A percentile compares a stretch with the other conserved stretches of the same genome.
phyloP scores from a whole-genome alignment of 2,888 invertebrate genomes.

The Oscheius sp. region DNA sequence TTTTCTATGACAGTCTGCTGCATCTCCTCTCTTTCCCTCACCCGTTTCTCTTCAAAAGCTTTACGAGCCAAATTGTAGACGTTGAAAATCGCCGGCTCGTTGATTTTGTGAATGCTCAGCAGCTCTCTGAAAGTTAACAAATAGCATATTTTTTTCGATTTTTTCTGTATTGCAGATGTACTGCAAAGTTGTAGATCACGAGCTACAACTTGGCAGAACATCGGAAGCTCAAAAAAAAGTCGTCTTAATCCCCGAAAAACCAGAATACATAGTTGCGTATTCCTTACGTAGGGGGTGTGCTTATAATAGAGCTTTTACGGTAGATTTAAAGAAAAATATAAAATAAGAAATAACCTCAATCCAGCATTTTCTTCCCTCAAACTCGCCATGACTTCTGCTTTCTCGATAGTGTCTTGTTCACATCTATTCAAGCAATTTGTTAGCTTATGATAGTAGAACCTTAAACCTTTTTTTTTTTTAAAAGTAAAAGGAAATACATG shows the following conservation, averaged over 20 bases:
- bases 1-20: conserved; percentile 19
- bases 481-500: conserved; percentile 1
- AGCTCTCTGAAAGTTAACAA: neutral
- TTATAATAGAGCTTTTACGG: too few species aligned
- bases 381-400: conserved; percentile 16
- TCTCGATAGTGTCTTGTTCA: conserved; percentile 11
- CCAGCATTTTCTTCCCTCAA: conserved; percentile 23
- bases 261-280: too few species aligned
- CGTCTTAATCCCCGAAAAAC: too few species aligned
- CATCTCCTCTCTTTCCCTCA: conserved; percentile 6
- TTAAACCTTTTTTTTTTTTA: neutral
- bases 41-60: neutral
- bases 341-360: neutral
- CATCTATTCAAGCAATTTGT: conserved; percentile 11
- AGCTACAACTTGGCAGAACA: too few species aligned
- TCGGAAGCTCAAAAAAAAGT: too few species aligned
- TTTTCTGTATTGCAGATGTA: neutral
- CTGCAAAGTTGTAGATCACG: neutral
- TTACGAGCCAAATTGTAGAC: neutral
- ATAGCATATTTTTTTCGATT: too few species aligned
- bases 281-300: too few species aligned
- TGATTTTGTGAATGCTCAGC: conserved; percentile 18
- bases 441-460: conserved; percentile 3
- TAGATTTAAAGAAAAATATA: too few species aligned
- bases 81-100: conserved; percentile 8